Evolutionary conservation across 2,113 vertebrate genomes (phyloP).

Genomic region (Microcebus griseorufus): DNA sequence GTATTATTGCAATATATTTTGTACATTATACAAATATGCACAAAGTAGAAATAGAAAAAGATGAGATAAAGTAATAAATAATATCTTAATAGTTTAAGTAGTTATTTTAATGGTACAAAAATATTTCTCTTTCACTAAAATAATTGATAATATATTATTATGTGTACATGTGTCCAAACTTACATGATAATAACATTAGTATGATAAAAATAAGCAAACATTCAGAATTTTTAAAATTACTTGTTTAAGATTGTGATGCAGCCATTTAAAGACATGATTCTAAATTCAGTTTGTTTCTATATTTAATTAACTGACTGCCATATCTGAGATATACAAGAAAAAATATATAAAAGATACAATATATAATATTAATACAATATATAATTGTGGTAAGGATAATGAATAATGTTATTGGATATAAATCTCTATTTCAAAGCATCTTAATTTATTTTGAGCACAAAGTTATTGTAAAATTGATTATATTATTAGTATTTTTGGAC

Average conservation of each 20-base stretch:
- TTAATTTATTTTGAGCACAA: not conserved
- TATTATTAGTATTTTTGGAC: not conserved
- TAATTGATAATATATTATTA: not conserved
- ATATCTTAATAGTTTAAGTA: not conserved
- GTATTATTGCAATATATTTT: not conserved
- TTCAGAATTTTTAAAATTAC: not conserved
- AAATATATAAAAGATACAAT: not conserved
- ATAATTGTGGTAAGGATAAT: not conserved
- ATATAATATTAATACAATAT: not conserved
- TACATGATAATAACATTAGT: not conserved
- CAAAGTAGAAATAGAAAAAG: not conserved
- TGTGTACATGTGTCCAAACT: not conserved
- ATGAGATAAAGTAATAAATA: not conserved
- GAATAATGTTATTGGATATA: not conserved
- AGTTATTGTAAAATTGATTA: not conserved
- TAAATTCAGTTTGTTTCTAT: not conserved
- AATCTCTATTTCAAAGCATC: not conserved
- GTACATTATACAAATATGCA: not conserved
- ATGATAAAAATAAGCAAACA: not conserved
- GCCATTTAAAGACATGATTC: not conserved
- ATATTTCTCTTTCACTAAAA: not conserved
- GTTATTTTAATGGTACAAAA: not conserved
- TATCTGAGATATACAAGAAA: not conserved
- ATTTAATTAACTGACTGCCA: not conserved
- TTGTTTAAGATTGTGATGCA: not conserved